Conservation (phyloP, 2,888 invertebrate genomes). For the Philaethria dido region DNA sequence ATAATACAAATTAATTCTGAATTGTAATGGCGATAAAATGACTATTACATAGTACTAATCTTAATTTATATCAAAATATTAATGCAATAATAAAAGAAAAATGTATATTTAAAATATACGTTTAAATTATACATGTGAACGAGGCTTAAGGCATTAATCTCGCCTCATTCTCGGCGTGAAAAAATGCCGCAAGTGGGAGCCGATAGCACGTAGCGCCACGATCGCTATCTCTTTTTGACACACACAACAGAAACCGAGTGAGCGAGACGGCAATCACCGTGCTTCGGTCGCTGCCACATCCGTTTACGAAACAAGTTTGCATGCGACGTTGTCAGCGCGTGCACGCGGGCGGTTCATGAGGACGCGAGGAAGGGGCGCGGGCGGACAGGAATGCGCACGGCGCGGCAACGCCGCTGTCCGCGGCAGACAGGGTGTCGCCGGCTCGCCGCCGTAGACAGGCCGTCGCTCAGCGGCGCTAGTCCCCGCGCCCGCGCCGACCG, state of each 20-base stretch:
- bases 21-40: background rate
- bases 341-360: constrained; percentile 75
- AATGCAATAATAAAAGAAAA: background rate
- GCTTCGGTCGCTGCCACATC: constrained; percentile 85
- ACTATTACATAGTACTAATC: background rate
- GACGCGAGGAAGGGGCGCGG: constrained; percentile 65
- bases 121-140: constrained; percentile 63
- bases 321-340: constrained; percentile 82
- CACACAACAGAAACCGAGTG: constrained; percentile 48
- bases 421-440: constrained; percentile 98
- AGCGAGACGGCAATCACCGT: constrained; percentile 68
- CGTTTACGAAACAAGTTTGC: constrained; percentile 89
- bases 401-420: constrained; percentile 89
- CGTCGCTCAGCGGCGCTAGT: constrained; percentile 86
- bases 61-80: background rate
- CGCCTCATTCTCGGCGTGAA: constrained; percentile 87
- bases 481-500: constrained; percentile 60
- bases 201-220: constrained; percentile 84
- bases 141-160: constrained; percentile 80
- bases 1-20: background rate
- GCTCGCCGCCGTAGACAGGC: constrained; percentile 91
- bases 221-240: constrained; percentile 65
- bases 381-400: constrained; percentile 81
- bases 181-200: constrained; percentile 86
- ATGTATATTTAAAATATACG: background rate